Evolutionary conservation across 1,140 invertebrate genomes (phyloP).

Genomic region (Drosophila punjabiensis): DNA sequence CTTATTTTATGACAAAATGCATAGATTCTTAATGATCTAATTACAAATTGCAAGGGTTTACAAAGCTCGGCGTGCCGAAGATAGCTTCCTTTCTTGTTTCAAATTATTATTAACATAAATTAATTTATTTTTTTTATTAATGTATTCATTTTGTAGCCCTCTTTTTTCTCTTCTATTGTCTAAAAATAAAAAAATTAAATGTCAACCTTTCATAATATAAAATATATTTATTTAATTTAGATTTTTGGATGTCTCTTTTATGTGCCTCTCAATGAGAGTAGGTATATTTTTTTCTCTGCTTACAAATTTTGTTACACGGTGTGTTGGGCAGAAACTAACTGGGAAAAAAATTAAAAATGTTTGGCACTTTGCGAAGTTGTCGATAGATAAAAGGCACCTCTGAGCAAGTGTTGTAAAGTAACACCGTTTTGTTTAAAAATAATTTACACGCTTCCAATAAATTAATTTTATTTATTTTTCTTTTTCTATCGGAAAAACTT

Average conservation of each 20-base stretch:
- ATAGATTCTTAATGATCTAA: too few relatives aligned
- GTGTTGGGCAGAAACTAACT: not conserved
- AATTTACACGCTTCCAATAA: not conserved
- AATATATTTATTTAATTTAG: not conserved
- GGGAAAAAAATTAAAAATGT: not conserved
- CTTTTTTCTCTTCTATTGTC: not conserved
- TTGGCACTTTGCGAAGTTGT: conserved; percentile 1
- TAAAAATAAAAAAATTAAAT: not conserved
- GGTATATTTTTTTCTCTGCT: not conserved
- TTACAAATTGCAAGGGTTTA: too few relatives aligned
- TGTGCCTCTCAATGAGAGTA: not conserved
- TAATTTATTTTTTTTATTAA: too few relatives aligned
- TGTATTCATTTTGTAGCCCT: not conserved
- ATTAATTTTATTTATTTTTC: not conserved
- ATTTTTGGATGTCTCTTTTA: not conserved
- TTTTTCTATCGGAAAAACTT: not conserved
- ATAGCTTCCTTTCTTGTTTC: too few relatives aligned
- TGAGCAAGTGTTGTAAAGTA: not conserved
- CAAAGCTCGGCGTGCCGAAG: too few relatives aligned
- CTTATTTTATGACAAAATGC: too few relatives aligned
- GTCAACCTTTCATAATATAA: not conserved
- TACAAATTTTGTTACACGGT: not conserved
- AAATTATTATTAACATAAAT: too few relatives aligned
- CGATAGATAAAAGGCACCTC: not conserved
- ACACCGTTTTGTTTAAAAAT: not conserved